phyloP scores from a whole-genome alignment of 2,888 invertebrate species.

The Craniophora ligustri region DNA sequence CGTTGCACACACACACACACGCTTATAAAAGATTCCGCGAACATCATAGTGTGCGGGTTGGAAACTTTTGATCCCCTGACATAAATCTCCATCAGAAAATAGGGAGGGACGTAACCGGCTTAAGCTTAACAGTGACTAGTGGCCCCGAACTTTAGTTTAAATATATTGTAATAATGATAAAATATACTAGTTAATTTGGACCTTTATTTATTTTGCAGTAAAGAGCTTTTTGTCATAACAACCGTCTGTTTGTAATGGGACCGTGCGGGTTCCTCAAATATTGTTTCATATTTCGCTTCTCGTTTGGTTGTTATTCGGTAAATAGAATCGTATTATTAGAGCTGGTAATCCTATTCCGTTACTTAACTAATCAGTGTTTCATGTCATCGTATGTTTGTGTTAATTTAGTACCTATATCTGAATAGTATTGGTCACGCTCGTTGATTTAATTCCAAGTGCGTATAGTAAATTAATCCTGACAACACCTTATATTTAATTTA shows the following conservation, averaged over 20 bases:
- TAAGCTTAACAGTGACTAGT: conserved; percentile 88
- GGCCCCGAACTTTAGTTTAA: conserved; percentile 84
- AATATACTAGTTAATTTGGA: conserved; percentile 84
- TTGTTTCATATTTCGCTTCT: conserved; percentile 81
- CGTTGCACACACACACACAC: conserved; percentile 57
- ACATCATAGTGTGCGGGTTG: conserved; percentile 73
- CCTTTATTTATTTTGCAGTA: conserved; percentile 81
- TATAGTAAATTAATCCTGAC: conserved; percentile 14
- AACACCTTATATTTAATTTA: background rate
- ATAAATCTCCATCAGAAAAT: conserved; percentile 89
- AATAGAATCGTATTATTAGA: conserved; percentile 80
- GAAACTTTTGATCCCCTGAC: conserved; percentile 88
- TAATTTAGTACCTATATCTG: conserved; percentile 22
- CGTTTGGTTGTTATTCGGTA: conserved; percentile 70
- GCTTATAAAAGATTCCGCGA: conserved; percentile 40
- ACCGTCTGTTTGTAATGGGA: conserved; percentile 66
- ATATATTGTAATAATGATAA: conserved; percentile 88
- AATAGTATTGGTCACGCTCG: conserved; percentile 12
- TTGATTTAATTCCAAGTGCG: conserved; percentile 6
- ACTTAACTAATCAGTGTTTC: conserved; percentile 67
- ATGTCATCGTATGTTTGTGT: conserved; percentile 46
- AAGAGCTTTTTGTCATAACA: conserved; percentile 80
- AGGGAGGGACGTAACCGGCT: conserved; percentile 88
- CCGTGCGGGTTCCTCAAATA: conserved; percentile 74
- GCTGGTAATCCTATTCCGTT: conserved; percentile 77